phyloP scores from a whole-genome alignment of 2,113 vertebrate genomes.

The Laterallus jamaicensis region DNA sequence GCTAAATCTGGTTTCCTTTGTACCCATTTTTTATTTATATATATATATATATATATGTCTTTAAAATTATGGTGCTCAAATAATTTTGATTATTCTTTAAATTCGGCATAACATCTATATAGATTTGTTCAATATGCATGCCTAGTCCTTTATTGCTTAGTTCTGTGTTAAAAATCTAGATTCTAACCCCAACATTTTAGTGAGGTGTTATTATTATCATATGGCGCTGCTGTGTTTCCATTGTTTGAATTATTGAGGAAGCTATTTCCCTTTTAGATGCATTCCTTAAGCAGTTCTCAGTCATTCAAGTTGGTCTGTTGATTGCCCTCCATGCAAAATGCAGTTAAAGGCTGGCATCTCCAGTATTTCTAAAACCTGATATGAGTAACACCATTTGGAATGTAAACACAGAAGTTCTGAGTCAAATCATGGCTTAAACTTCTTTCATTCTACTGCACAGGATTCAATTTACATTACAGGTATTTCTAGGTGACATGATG shows the following conservation, averaged over 20 bases:
- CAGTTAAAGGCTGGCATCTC: background rate
- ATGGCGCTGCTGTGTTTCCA: background rate
- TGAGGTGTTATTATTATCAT: background rate
- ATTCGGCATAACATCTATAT: background rate
- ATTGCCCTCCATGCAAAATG: background rate
- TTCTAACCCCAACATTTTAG: no score
- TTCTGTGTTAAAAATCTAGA: no score
- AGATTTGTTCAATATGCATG: background rate
- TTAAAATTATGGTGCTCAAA: background rate
- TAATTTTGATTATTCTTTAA: background rate
- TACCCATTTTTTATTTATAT: background rate
- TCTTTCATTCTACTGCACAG: background rate
- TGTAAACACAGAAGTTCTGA: background rate
- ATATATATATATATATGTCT: background rate
- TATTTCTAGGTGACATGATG: conserved; percentile 54
- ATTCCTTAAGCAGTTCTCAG: background rate
- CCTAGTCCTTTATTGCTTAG: no score
- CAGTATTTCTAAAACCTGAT: background rate
- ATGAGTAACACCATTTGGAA: background rate
- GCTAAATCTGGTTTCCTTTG: background rate
- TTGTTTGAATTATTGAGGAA: background rate
- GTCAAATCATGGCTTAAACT: background rate
- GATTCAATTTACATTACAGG: conserved; percentile 32
- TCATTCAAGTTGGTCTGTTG: background rate
- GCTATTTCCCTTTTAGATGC: background rate